A percentile compares a stretch with the other conserved stretches of the same genome.
These are phyloP conservation scores for Nothobranchius kuhntae DNA, from an alignment of 2,113 vertebrate genomes.

Conservation along the genomic window DNA sequence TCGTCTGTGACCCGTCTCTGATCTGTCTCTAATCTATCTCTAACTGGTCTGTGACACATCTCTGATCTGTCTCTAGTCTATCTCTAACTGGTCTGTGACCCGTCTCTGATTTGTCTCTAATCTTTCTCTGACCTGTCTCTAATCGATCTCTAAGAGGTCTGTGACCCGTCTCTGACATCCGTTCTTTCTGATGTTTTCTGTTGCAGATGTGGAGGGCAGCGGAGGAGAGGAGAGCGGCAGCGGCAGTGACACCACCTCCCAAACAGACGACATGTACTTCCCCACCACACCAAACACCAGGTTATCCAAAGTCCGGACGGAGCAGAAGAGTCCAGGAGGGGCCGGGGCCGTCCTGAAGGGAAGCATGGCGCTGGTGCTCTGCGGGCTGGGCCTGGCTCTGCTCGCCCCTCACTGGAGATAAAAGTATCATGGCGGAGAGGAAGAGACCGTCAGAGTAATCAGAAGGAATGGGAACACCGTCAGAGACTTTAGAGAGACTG, in stretches of 20 bases:
- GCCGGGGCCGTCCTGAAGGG: slow-evolving; percentile 30
- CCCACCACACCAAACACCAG: slow-evolving; percentile 73
- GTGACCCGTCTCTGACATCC: too few relatives aligned
- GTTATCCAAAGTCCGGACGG: slow-evolving; percentile 36
- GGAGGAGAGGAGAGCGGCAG: slow-evolving; percentile 91
- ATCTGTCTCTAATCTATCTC: too few relatives aligned
- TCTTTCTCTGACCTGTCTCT: too few relatives aligned
- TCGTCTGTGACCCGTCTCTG: too few relatives aligned
- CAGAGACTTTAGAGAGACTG: slow-evolving; percentile 75
- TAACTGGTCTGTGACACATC: too few relatives aligned
- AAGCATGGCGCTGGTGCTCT: slow-evolving; percentile 66
- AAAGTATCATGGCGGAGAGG: slow-evolving; percentile 48
- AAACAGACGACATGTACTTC: slow-evolving; percentile 82
- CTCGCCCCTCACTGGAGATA: slow-evolving; percentile 75
- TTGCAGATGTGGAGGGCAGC: slow-evolving; percentile 84
- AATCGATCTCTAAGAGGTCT: too few relatives aligned
- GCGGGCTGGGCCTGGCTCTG: slow-evolving; percentile 65
- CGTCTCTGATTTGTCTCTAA: too few relatives aligned
- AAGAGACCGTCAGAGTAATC: slow-evolving; percentile 46
- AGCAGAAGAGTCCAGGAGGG: slow-evolving; percentile 5
- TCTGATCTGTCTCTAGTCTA: too few relatives aligned
- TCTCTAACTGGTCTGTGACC: too few relatives aligned
- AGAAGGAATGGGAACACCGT: slow-evolving; percentile 67
- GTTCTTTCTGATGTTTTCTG: too few relatives aligned
- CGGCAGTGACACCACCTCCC: slow-evolving; percentile 84